Base-by-base conservation (phyloP, 2,888 invertebrate species). In the Mechanitis messenoides region DNA sequence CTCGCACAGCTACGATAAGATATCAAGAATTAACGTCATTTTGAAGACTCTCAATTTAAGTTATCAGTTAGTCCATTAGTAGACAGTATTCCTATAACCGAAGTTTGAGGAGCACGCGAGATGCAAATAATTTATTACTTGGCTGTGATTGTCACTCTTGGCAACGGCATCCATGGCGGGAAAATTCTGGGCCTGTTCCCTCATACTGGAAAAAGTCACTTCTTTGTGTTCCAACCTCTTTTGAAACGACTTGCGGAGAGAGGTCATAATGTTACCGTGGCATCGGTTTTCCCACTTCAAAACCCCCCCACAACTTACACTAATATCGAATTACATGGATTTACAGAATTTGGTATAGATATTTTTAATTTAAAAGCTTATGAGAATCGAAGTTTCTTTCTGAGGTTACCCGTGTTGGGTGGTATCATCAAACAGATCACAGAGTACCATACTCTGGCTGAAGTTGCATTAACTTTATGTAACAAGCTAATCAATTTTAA, bases 171-270 rank as follows among this genome's bases (percentile, higher is more conserved):
- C 9, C 31, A 50, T 50, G 28, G 50, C 59, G 90, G 87, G 56
- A 90, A 91, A 54, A 90, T 93, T 58, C 84, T 93, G 54, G 92
- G 91, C 3, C 76, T 92, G 0, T 93, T 93, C 71, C 91, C 92
- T 0, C 91, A 93, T 71, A 86, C 90, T 0, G 92, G 92, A 0
- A 91, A 90, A 64, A 93, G 93, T 69, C 94, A 94, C 71, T 92
- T 92, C 69, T 87, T 91, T 76, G 92, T 92, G 1, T 92, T 92
- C 74, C 87, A 91, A 55, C 91, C 91, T 0, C 77, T 93, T 3
- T 73, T 93, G 6, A 84, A 83, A 58, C 88, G 85, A 50, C 75
- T 94, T 58, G 92, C 91, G 0, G 81, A 83, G 33, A 85, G 90
- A 55, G 93, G 93, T 2, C 93, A 93, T 72, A 85, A 93, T 54